Evolutionary conservation across 2,113 vertebrate genomes (phyloP).

Genomic region (Caranx melampygus): DNA sequence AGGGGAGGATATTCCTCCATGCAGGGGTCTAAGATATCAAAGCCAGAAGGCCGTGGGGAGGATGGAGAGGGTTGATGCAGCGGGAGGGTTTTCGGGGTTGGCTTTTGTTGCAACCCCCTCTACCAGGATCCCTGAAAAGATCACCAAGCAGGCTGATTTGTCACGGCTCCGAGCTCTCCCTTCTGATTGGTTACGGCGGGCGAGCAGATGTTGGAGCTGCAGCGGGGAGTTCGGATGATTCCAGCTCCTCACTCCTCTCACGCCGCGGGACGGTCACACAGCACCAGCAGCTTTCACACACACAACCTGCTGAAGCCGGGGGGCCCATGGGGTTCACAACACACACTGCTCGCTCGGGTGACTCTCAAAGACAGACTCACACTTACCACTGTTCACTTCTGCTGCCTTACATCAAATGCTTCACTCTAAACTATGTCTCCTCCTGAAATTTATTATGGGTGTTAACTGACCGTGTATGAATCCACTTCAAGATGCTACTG

Average conservation of each 20-base stretch:
- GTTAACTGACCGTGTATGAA: constrained; percentile 58
- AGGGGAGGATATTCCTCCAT: constrained; percentile 74
- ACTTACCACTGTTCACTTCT: constrained; percentile 40
- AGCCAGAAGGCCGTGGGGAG: constrained; percentile 76
- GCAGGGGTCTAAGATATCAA: constrained; percentile 87
- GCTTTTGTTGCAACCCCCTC: constrained; percentile 83
- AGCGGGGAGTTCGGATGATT: constrained; percentile 81
- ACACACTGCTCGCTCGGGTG: constrained; percentile 58
- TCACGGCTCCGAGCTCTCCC: constrained; percentile 74
- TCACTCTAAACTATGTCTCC: constrained; percentile 31
- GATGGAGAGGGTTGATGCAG: constrained; percentile 69
- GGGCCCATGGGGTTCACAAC: constrained; percentile 42
- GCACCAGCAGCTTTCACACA: constrained; percentile 62
- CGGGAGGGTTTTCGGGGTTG: constrained; percentile 58
- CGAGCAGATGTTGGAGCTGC: constrained; percentile 84
- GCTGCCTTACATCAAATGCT: constrained; percentile 50
- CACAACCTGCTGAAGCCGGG: constrained; percentile 58
- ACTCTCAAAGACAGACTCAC: constrained; percentile 65
- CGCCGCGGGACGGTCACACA: constrained; percentile 67
- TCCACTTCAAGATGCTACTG: constrained; percentile 52
- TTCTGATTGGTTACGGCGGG: constrained; percentile 79
- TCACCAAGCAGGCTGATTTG: constrained; percentile 83
- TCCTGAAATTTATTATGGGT: constrained; percentile 44
- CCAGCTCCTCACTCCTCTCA: constrained; percentile 75
- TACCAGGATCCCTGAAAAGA: constrained; percentile 85